These are phyloP conservation scores for Trilocha varians DNA, from an alignment of 2,888 invertebrate species.

Conservation along the genomic window DNA sequence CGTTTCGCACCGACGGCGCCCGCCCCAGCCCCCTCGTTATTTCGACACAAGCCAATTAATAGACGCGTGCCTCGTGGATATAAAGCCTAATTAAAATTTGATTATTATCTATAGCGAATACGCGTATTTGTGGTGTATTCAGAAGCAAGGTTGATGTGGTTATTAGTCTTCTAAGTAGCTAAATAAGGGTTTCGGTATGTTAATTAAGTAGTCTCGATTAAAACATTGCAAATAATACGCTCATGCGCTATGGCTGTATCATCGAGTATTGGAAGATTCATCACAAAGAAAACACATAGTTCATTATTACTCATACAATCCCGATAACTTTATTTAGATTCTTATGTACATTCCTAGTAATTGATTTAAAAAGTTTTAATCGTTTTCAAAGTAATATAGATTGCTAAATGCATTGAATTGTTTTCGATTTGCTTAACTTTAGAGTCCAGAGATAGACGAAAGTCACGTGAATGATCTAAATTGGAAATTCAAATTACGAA, in stretches of 20 bases:
- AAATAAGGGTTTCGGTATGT: too few relatives aligned
- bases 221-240: too few relatives aligned
- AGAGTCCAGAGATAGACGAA: too few relatives aligned
- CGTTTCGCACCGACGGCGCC: slow-evolving; percentile 10
- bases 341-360: neutral
- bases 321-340: neutral
- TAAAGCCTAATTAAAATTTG: slow-evolving; percentile 40
- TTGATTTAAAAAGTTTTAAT: neutral
- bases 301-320: too few relatives aligned
- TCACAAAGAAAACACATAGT: too few relatives aligned
- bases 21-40: slow-evolving; percentile 24
- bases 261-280: too few relatives aligned
- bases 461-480: too few relatives aligned
- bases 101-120: slow-evolving; percentile 29
- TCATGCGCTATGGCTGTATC: too few relatives aligned
- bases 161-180: slow-evolving; percentile 19
- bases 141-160: slow-evolving; percentile 18
- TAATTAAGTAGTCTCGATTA: too few relatives aligned
- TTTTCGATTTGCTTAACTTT: neutral
- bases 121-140: slow-evolving; percentile 13
- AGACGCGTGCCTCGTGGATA: slow-evolving; percentile 23
- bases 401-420: neutral
- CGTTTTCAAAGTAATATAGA: neutral
- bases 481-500: too few relatives aligned
- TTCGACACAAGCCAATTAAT: slow-evolving; percentile 39